Conservation (phyloP, 2,797 vertebrate genomes). For the Phoebastria nigripes region DNA sequence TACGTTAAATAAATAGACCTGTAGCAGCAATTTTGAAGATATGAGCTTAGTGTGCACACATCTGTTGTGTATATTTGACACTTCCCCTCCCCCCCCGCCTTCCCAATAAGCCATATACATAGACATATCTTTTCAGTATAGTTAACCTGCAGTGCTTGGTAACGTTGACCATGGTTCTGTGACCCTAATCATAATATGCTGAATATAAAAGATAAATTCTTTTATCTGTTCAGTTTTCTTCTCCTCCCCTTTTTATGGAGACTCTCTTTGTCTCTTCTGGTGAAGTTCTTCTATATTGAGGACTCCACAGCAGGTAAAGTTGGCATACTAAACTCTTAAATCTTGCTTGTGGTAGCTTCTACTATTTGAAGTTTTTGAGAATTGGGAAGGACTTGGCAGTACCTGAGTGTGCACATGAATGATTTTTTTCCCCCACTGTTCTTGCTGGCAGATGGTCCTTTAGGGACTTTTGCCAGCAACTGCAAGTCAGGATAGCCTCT, state of each 20-base stretch:
- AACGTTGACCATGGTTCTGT: not conserved
- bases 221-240: not conserved
- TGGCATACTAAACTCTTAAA: not conserved
- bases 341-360: not conserved
- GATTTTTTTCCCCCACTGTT: not conserved
- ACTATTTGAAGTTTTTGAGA: not conserved
- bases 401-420: not conserved
- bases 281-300: not conserved
- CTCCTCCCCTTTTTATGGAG: not conserved
- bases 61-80: not conserved
- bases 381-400: not conserved
- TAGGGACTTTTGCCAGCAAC: slow-evolving; percentile 12
- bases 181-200: not conserved
- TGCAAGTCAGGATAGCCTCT: not conserved
- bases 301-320: not conserved
- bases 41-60: not conserved
- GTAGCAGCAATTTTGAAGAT: not conserved
- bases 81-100: too few relatives aligned
- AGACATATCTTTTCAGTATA: not conserved
- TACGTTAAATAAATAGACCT: not conserved
- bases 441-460: slow-evolving; percentile 24
- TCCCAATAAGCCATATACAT: not conserved
- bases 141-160: not conserved
- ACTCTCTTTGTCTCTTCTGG: not conserved
- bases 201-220: not conserved